A percentile compares a stretch with the other conserved stretches of the same genome.
Evolutionary conservation across 2,888 invertebrate genomes (phyloP).

Genomic region (Noctua janthina): DNA sequence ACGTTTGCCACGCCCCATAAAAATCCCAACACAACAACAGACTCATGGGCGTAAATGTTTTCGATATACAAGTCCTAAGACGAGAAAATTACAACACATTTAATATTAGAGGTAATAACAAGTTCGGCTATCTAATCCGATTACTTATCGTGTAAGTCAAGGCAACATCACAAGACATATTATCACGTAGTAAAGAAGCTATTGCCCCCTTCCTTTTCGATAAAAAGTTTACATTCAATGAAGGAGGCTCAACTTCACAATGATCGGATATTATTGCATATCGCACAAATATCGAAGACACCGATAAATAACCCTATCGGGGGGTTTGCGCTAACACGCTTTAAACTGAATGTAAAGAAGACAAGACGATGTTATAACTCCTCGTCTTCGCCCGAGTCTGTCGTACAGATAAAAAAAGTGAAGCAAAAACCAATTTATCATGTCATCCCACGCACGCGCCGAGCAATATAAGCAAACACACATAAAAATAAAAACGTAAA

Average conservation of each 20-base stretch:
- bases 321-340: conserved; percentile 74
- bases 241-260: conserved; percentile 77
- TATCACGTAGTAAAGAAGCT: conserved; percentile 75
- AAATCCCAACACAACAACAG: conserved; percentile 80
- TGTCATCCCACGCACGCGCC: conserved; percentile 87
- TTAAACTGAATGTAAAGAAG: conserved; percentile 78
- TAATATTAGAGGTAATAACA: conserved; percentile 60
- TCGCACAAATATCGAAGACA: conserved; percentile 66
- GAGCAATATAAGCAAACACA: conserved; percentile 85
- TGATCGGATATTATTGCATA: conserved; percentile 65
- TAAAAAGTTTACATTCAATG: conserved; percentile 78
- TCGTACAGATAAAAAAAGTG: conserved; percentile 82
- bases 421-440: conserved; percentile 88
- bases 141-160: conserved; percentile 63
- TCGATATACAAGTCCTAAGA: conserved; percentile 51
- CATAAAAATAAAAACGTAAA: conserved; percentile 83
- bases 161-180: conserved; percentile 64
- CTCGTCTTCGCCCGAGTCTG: conserved; percentile 84
- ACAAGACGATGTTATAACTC: conserved; percentile 82
- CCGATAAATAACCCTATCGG: conserved; percentile 70
- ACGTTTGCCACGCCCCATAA: conserved; percentile 78
- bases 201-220: conserved; percentile 79
- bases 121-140: conserved; percentile 60
- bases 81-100: conserved; percentile 59
- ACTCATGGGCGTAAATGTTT: conserved; percentile 71